Percentiles rank a stretch among this genome's conserved stretches.
phyloP scores from a whole-genome alignment of 2,113 vertebrate species.

The Psilopogon haemacephalus region DNA sequence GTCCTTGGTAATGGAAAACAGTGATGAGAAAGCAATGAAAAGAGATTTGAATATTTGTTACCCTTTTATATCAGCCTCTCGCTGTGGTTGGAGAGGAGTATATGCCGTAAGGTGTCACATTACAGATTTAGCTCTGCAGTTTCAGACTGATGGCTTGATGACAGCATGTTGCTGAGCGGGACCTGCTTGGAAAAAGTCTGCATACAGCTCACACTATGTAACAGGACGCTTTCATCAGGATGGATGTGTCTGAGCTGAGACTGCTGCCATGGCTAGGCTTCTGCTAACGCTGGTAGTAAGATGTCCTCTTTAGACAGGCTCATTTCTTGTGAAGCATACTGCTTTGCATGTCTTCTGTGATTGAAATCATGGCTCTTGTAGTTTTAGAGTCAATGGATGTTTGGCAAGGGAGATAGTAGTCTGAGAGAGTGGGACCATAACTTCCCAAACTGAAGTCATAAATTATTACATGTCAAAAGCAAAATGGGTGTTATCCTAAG shows the following conservation, averaged over 20 bases:
- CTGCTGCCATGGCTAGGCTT: fast-evolving
- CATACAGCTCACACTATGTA: fast-evolving
- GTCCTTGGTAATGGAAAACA: background rate
- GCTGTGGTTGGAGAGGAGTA: background rate
- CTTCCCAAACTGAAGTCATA: background rate
- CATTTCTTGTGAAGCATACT: fast-evolving
- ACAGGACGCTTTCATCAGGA: fast-evolving
- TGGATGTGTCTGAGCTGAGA: background rate
- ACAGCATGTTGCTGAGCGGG: fast-evolving
- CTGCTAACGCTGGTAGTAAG: fast-evolving
- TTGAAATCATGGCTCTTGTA: fast-evolving
- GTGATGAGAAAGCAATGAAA: background rate
- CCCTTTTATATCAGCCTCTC: background rate
- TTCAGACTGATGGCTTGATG: background rate
- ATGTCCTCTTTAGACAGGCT: fast-evolving
- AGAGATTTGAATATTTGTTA: background rate
- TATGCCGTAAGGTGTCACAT: background rate
- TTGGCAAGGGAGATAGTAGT: background rate
- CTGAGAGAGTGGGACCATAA: background rate
- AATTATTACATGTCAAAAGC: background rate
- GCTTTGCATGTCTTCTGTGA: background rate
- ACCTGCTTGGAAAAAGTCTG: background rate
- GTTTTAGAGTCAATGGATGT: background rate
- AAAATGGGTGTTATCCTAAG: fast-evolving
- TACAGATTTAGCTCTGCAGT: fast-evolving